phyloP scores from a whole-genome alignment of 2,888 invertebrate species.

The Conchocele bisecta region DNA sequence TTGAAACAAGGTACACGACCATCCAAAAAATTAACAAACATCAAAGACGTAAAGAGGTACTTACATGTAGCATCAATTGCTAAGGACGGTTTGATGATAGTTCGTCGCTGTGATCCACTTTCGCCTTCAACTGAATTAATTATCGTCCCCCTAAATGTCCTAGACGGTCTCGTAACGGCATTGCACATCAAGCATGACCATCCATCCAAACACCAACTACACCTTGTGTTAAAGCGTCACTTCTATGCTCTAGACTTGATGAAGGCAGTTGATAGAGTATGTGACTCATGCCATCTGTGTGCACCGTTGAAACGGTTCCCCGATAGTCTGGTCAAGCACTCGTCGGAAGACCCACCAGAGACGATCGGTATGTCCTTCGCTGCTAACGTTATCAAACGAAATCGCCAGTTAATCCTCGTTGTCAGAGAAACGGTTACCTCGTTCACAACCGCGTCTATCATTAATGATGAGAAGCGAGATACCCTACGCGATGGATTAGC shows the following conservation, averaged over 20 bases:
- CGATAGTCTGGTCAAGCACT: background rate
- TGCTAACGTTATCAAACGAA: constrained; percentile 57
- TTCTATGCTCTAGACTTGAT: constrained; percentile 57
- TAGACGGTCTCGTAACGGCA: constrained; percentile 56
- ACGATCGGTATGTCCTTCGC: constrained; percentile 54
- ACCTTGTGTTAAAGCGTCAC: constrained; percentile 34
- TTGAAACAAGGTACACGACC: constrained; percentile 21
- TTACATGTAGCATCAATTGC: constrained; percentile 2
- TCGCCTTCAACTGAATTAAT: constrained; percentile 44
- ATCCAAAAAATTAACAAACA: constrained; percentile 1
- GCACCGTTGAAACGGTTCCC: constrained; percentile 46
- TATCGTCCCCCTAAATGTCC: constrained; percentile 51
- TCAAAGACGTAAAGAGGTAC: constrained; percentile 23
- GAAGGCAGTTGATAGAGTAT: constrained; percentile 23
- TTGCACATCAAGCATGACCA: constrained; percentile 60
- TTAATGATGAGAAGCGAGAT: constrained; percentile 13
- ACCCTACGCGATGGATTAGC: constrained; percentile 18
- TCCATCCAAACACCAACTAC: constrained; percentile 54
- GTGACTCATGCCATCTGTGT: constrained; percentile 47
- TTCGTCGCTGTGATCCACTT: constrained; percentile 10
- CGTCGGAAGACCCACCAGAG: constrained; percentile 27
- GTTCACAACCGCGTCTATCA: constrained; percentile 14
- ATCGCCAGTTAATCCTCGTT: constrained; percentile 46
- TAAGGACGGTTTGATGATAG: constrained; percentile 9
- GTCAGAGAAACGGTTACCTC: constrained; percentile 21